These are phyloP conservation scores for Pocillopora meandrina DNA, from an alignment of 92 coral and sea anemone species.

Conservation along the genomic window DNA sequence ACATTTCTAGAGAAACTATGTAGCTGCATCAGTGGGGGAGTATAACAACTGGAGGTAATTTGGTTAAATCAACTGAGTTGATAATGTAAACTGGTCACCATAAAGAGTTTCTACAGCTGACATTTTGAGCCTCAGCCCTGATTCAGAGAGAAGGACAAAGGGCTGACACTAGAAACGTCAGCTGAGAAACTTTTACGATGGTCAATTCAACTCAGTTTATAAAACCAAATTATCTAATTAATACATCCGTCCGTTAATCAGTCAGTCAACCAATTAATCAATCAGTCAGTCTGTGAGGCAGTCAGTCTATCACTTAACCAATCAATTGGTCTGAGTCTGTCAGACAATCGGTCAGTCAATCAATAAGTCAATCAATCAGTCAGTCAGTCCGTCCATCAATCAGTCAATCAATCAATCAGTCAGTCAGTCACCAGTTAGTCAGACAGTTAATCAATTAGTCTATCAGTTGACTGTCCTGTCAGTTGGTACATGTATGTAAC, in stretches of 20 bases:
- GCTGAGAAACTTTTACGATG: background rate
- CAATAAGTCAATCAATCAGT: background rate
- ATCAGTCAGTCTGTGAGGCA: background rate
- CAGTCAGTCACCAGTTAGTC: background rate
- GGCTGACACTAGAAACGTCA: background rate
- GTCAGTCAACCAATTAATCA: background rate
- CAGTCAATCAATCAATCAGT: background rate
- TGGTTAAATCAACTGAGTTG: too few species aligned
- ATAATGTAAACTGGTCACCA: too few species aligned
- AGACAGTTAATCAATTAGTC: background rate
- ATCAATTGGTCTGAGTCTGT: background rate
- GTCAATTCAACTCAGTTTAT: background rate
- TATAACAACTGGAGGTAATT: too few species aligned
- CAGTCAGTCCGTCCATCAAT: background rate
- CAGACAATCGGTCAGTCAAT: background rate
- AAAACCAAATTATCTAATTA: too few species aligned
- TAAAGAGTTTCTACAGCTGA: too few species aligned
- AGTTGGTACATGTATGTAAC: background rate
- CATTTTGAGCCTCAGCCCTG: too few species aligned
- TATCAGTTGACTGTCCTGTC: background rate
- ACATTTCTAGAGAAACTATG: too few species aligned
- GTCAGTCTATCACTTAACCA: background rate
- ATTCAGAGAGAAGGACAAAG: too few species aligned
- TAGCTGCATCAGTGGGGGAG: too few species aligned
- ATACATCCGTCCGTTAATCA: background rate